These are phyloP conservation scores for Tyrophagus putrescentiae DNA, from an alignment of 1,140 invertebrate genomes.

Conservation along the genomic window DNA sequence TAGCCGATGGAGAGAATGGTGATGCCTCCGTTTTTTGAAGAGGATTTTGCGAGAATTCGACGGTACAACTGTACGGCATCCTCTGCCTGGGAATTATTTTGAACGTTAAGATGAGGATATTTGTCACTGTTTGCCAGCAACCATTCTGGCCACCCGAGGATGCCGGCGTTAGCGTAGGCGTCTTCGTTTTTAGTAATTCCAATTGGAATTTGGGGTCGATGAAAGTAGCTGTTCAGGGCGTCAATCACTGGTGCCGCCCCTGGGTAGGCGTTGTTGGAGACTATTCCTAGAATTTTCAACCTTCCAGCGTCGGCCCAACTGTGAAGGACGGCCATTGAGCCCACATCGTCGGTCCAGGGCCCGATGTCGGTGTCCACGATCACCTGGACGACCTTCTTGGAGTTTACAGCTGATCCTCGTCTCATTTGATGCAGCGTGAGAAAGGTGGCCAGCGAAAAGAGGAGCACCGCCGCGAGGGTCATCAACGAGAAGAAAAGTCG, in stretches of 20 bases:
- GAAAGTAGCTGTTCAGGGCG: neutral
- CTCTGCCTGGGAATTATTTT: neutral
- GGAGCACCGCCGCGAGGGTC: too few relatives aligned
- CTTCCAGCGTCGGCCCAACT: neutral
- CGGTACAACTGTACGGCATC: neutral
- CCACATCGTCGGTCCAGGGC: neutral
- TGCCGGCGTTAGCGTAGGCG: neutral
- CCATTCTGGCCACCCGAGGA: neutral
- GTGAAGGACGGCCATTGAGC: neutral
- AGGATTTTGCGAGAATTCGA: neutral
- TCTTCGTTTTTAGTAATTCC: conserved; percentile 12
- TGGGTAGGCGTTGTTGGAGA: neutral
- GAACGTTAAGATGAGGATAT: neutral
- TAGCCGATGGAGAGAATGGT: conserved; percentile 9
- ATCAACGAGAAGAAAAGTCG: too few relatives aligned
- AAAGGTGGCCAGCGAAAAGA: too few relatives aligned
- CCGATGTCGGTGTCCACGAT: conserved; percentile 8
- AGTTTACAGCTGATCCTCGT: too few relatives aligned
- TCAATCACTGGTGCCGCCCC: conserved; percentile 6
- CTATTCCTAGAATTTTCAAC: neutral
- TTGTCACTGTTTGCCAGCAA: neutral
- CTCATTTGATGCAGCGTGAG: too few relatives aligned
- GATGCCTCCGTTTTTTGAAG: neutral
- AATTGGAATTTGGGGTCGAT: conserved; percentile 4
- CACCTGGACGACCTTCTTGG: too few relatives aligned